Conservation (phyloP, 2,113 vertebrate species). For the Puma concolor region DNA sequence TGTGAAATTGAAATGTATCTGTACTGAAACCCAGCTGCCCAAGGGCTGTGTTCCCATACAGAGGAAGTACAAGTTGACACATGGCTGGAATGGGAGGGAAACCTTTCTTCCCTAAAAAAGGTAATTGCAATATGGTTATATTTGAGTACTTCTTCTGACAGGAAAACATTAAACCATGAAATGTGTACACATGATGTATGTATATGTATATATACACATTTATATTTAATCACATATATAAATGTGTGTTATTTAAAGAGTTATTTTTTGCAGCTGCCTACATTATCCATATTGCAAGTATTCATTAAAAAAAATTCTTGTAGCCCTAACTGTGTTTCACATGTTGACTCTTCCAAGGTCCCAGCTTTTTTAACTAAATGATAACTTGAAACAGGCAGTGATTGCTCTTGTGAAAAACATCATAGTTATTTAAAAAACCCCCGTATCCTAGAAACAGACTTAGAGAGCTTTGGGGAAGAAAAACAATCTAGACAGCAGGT, state of each 20-base stretch:
- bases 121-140: not conserved
- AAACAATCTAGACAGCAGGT: not conserved
- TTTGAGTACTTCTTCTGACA: conserved; percentile 8
- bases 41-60: not conserved
- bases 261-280: not conserved
- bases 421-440: not conserved
- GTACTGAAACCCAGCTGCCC: not conserved
- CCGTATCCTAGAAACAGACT: not conserved
- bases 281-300: not conserved
- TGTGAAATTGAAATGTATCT: not conserved
- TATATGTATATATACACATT: not conserved
- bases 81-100: not conserved
- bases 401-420: conserved; percentile 1
- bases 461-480: not conserved
- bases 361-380: not conserved
- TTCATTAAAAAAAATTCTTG: not conserved
- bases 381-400: not conserved
- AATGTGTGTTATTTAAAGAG: not conserved
- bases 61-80: not conserved
- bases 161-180: not conserved
- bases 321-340: not conserved
- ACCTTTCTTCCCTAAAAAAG: not conserved
- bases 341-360: conserved; percentile 22
- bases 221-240: not conserved
- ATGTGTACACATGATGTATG: not conserved